Base-by-base conservation (phyloP, 1,140 invertebrate species). In the Battus philenor region DNA sequence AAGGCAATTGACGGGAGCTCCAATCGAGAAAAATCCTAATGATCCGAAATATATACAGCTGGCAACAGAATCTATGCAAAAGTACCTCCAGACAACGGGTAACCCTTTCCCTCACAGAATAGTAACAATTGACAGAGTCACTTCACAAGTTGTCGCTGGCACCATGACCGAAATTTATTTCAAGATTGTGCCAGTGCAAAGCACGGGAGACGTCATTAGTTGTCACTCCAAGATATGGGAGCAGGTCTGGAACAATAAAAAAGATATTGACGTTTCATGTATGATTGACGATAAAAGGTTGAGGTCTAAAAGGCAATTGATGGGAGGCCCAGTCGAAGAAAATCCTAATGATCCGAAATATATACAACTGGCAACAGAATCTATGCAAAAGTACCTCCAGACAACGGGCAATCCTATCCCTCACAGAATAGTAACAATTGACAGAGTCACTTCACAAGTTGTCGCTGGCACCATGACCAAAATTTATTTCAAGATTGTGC, bases 141-240 rank as follows among this genome's bases (percentile, higher is more conserved):
- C 52, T 4, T 44, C 49, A 4, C 65, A 67, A 34, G 51, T 69
- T 1, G 68, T 74, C 2, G 11, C 68, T 0, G 70, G 70, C 8
- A 24, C 13, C 2, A 2, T 55, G 4, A 68, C 53, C 3, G 31
- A n/a, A 18, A 47, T 74, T n/a, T 38, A 69, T 38, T 73, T 68
- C 32, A 41, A 20, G 9, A 48, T 57, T 29, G 7, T 29, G 2
- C 48, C 54, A 5, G 22, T 4, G 10, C 31, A 26, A 30, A 41
- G 2, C 31, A 31, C 6, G 33, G 7, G 26, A 41, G 31, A 59
- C 44, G n/a, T 56, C 13, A 50, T 77, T 26, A 44, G 61, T 0
- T 91, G 90, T 53, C 13, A 77, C 2, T 68, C 90, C 9, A 64
- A 67, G 44, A 27, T 65, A 6, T 60, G 43, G 46, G 59, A 64